phyloP scores from a whole-genome alignment of 2,113 vertebrate species.

The Chionis minor region DNA sequence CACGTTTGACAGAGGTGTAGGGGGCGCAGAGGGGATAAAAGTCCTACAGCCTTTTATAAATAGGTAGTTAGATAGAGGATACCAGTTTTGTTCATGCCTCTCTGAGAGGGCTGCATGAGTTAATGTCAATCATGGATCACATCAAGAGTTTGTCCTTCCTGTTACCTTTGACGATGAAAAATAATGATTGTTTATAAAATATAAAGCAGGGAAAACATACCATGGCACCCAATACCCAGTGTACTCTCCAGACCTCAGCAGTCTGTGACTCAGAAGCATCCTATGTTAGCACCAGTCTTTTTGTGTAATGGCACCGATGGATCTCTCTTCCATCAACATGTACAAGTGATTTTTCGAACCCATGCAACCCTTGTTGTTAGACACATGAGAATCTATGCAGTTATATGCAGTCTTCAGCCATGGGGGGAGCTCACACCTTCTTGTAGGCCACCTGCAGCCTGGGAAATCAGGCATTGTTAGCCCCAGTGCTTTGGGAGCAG shows the following conservation, averaged over 20 bases:
- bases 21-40: neutral
- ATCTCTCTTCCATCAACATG: neutral
- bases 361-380: neutral
- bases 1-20: neutral
- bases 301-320: neutral
- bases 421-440: neutral
- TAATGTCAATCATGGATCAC: neutral
- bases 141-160: neutral
- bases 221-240: neutral
- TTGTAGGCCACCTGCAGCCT: neutral
- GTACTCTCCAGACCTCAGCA: neutral
- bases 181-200: neutral
- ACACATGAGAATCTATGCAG: neutral
- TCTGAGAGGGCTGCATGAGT: neutral
- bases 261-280: neutral
- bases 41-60: neutral
- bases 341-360: neutral
- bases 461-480: neutral
- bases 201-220: neutral
- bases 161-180: neutral
- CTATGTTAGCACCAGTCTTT: neutral
- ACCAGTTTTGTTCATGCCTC: neutral
- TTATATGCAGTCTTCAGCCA: neutral
- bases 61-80: neutral
- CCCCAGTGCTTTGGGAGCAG: neutral